Evolutionary conservation across 1,140 invertebrate genomes (phyloP).

Genomic region (Ridgeia piscesae): DNA sequence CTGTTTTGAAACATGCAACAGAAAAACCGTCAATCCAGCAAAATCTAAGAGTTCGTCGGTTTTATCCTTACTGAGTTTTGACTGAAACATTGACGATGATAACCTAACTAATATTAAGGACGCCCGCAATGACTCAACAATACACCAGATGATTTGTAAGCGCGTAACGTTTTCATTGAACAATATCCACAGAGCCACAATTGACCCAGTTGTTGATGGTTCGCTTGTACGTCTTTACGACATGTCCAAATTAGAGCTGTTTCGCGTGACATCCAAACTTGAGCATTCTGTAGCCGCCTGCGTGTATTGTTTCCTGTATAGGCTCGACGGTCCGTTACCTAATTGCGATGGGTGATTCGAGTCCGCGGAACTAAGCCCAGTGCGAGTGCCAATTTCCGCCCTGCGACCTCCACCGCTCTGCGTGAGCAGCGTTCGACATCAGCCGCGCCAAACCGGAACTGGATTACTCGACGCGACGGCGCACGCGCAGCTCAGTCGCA

Average conservation of each 20-base stretch:
- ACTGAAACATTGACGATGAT: neutral
- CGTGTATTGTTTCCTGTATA: neutral
- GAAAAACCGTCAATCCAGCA: neutral
- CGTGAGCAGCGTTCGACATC: neutral
- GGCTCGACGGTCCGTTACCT: neutral
- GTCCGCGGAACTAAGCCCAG: neutral
- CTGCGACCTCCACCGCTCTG: neutral
- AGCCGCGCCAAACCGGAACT: neutral
- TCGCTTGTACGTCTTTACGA: too few relatives aligned
- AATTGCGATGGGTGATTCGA: neutral
- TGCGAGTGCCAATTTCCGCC: neutral
- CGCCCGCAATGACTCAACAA: neutral
- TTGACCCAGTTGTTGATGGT: too few relatives aligned
- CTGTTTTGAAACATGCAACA: neutral
- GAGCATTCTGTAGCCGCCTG: neutral
- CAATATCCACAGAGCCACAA: too few relatives aligned
- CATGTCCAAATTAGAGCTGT: neutral
- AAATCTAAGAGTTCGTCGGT: neutral
- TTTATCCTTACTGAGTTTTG: neutral
- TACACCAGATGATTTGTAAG: neutral
- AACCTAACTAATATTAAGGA: neutral
- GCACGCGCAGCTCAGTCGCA: neutral
- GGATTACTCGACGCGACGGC: neutral
- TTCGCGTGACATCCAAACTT: neutral
- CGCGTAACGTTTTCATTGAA: too few relatives aligned